Evolutionary conservation across 2,113 vertebrate species (phyloP).

Genomic region (Charadrius vociferus): DNA sequence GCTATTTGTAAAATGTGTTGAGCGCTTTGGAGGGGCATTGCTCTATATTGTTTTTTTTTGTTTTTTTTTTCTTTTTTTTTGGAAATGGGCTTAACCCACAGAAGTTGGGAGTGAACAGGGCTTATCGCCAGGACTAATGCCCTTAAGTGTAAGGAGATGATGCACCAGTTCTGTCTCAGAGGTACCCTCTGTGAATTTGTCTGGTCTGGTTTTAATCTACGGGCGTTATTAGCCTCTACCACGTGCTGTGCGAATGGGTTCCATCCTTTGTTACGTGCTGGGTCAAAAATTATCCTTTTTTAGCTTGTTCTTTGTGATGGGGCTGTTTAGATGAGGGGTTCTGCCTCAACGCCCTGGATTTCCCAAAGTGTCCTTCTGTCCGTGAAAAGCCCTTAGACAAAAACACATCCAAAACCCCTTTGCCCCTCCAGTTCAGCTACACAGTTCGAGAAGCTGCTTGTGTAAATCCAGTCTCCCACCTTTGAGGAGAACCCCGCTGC

Average conservation of each 20-base stretch:
- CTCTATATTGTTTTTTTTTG: too few relatives aligned
- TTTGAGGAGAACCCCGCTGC: not conserved
- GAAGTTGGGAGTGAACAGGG: not conserved
- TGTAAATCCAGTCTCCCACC: not conserved
- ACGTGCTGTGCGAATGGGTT: not conserved
- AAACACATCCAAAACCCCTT: fast-evolving
- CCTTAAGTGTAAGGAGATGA: not conserved
- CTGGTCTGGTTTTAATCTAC: fast-evolving
- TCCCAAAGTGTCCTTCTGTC: not conserved
- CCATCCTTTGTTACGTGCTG: not conserved
- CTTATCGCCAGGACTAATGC: fast-evolving
- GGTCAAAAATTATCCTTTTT: not conserved
- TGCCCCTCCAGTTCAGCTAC: not conserved
- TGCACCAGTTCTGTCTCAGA: not conserved
- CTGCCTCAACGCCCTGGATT: not conserved
- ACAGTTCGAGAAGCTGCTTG: not conserved
- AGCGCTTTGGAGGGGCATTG: not conserved
- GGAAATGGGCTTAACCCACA: not conserved
- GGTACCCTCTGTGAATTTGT: not conserved
- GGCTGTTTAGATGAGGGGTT: not conserved
- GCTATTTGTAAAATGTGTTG: fast-evolving
- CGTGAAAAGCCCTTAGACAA: not conserved
- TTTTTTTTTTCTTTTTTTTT: not conserved
- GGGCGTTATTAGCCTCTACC: not conserved
- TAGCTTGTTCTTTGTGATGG: not conserved